These are phyloP conservation scores for Cyprinodon tularosa DNA, from an alignment of 2,113 vertebrate genomes.

Conservation along the genomic window DNA sequence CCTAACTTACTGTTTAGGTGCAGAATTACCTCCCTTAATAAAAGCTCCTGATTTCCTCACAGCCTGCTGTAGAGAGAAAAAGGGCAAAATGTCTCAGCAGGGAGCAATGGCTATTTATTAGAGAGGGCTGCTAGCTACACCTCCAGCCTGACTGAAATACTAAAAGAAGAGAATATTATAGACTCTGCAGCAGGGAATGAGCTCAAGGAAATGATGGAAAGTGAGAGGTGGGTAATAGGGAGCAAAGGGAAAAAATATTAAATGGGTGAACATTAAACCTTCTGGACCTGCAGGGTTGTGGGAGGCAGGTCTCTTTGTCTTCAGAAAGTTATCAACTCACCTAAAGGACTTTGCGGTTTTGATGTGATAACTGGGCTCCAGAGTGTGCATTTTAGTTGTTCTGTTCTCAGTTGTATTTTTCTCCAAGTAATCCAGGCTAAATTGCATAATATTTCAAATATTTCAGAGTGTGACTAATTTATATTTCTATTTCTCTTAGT, in stretches of 20 bases:
- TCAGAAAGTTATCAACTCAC: constrained; percentile 2
- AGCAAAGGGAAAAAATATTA: constrained; percentile 17
- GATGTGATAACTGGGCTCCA: background rate
- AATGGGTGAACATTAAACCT: constrained; percentile 30
- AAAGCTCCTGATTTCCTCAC: constrained; percentile 48
- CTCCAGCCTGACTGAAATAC: constrained; percentile 45
- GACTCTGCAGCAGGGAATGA: constrained; percentile 17
- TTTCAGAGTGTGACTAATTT: background rate
- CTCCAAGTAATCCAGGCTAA: background rate
- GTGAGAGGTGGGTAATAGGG: constrained; percentile 21
- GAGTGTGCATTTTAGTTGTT: background rate
- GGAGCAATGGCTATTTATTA: constrained; percentile 54
- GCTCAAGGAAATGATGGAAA: constrained; percentile 16
- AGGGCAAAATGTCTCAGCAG: constrained; percentile 51
- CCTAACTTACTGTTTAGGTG: constrained; percentile 39
- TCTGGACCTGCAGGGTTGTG: background rate
- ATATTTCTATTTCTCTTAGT: background rate
- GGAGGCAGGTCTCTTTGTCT: constrained; percentile 4
- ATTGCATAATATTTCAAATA: background rate
- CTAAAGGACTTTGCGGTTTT: constrained; percentile 1
- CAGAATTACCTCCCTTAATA: constrained; percentile 36
- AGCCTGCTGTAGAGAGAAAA: constrained; percentile 35
- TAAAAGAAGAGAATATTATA: constrained; percentile 31
- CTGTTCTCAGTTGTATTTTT: background rate
- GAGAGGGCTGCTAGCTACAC: constrained; percentile 50